Conservation (phyloP, 64 coral and sea anemone genomes). For the Actinia equina region DNA sequence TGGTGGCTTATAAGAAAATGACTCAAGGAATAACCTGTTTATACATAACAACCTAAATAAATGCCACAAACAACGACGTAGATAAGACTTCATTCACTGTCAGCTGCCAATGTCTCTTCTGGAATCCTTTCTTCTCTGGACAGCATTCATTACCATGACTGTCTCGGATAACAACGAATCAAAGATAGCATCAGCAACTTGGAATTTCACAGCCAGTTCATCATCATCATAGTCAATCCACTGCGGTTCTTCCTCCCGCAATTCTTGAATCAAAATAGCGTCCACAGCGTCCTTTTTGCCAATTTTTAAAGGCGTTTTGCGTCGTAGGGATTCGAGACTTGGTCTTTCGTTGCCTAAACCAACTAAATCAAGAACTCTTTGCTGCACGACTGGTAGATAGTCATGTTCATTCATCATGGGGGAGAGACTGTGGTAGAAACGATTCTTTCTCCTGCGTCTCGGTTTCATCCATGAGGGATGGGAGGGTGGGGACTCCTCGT, state of each 20-base stretch:
- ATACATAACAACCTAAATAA: not conserved
- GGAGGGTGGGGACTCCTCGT: slow-evolving; percentile 53
- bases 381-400: slow-evolving; percentile 64
- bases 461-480: slow-evolving; percentile 80
- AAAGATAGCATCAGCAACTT: slow-evolving; percentile 97
- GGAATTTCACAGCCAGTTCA: slow-evolving; percentile 95
- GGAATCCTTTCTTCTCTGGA: slow-evolving; percentile 64
- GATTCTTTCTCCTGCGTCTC: slow-evolving; percentile 69
- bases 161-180: slow-evolving; percentile 86
- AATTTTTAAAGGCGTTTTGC: slow-evolving; percentile 89
- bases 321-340: slow-evolving; percentile 69
- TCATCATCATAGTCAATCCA: slow-evolving; percentile 99
- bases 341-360: slow-evolving; percentile 79
- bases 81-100: not conserved
- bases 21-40: not conserved
- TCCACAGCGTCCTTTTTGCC: slow-evolving; percentile 95
- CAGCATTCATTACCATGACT: slow-evolving; percentile 88
- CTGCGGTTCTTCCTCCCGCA: slow-evolving; percentile 89
- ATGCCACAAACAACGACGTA: not conserved
- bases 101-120: slow-evolving; percentile 9
- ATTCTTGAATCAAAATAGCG: slow-evolving; percentile 93
- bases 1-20: no score
- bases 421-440: slow-evolving; percentile 67
- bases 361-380: slow-evolving; percentile 81
- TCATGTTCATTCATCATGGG: slow-evolving; percentile 68